Base-by-base conservation (phyloP, 1,140 invertebrate species). In the Ceratina japonica region DNA sequence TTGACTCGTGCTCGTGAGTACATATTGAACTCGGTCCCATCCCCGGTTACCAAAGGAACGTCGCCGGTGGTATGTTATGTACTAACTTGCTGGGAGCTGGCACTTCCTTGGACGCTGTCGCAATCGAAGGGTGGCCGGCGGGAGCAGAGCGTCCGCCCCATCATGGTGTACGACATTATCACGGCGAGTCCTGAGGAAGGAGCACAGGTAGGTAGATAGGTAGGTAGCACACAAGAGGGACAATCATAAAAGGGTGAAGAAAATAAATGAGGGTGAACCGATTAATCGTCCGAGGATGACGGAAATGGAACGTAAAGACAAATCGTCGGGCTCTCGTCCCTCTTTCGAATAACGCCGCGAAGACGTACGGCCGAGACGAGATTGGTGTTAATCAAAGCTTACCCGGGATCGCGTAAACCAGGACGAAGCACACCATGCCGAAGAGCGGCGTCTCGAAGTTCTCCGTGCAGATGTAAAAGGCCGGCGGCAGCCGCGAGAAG, bases 381-480 rank as follows among this genome's bases (percentile, higher is more conserved):
- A 15, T 13, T 1, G 15, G 51, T 22, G 68, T 82, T 70, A 79
- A 74, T 75, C 52, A 59, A 44, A 44, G 37, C 91, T 92, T 86
- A 95, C 94, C 94, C 7, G 96, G 96, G 72, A 96, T 93, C 10
- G 95, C 94, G 86, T 96, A 96, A 52, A 96, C 95, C 51, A 96
- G 89, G 0, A 95, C 92, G 84, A 97, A 96, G 82, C 95, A 95
- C 62, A 95, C 93, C 8, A 94, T 91, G 2, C 95, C 95, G 86
- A 96, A 95, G 20, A 93, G 72, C 59, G 94, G 81, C 13, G 79
- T 75, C n/a, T 78, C 81, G 18, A 89, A 87, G 59, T 90, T 86
- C 52, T 90, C 89, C 3, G 68, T 81, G 20, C 89, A 90, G 22
- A 89, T 75, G 66, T 87, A 82, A 58, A 88, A 84, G 3, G 54